Conservation (phyloP, 2,797 vertebrate genomes). For the Typhlichthys subterraneus region DNA sequence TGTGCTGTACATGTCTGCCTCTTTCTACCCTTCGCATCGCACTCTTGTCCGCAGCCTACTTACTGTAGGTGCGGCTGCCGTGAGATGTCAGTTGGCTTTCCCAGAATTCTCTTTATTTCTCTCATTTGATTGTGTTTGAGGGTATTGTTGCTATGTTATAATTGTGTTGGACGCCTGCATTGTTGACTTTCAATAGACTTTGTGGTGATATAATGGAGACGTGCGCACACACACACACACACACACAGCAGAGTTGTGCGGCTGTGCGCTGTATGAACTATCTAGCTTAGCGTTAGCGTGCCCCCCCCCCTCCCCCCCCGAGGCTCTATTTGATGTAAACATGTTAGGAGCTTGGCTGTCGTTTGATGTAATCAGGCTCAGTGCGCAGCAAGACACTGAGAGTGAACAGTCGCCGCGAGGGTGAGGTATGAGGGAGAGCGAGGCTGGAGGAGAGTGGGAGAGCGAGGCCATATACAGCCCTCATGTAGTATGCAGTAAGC, state of each 20-base stretch:
- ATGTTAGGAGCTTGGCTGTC: constrained; percentile 53
- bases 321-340: constrained; percentile 74
- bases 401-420: not conserved
- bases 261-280: constrained; percentile 50
- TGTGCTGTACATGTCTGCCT: not conserved
- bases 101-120: not conserved
- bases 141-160: not conserved
- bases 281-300: constrained; percentile 46
- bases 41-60: not conserved
- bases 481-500: constrained; percentile 68
- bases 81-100: constrained; percentile 8
- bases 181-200: constrained; percentile 27
- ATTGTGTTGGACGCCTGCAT: not conserved
- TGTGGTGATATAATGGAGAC: constrained; percentile 19
- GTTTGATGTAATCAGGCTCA: constrained; percentile 67
- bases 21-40: not conserved
- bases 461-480: constrained; percentile 73
- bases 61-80: not conserved
- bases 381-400: constrained; percentile 44
- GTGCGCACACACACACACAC: constrained; percentile 16
- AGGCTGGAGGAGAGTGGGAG: constrained; percentile 1
- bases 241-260: not conserved
- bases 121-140: not conserved
- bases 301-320: constrained; percentile 14
- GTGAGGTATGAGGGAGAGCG: not conserved